phyloP scores from a whole-genome alignment of 2,797 vertebrate genomes.

The Rhadinocentrus ornatus region DNA sequence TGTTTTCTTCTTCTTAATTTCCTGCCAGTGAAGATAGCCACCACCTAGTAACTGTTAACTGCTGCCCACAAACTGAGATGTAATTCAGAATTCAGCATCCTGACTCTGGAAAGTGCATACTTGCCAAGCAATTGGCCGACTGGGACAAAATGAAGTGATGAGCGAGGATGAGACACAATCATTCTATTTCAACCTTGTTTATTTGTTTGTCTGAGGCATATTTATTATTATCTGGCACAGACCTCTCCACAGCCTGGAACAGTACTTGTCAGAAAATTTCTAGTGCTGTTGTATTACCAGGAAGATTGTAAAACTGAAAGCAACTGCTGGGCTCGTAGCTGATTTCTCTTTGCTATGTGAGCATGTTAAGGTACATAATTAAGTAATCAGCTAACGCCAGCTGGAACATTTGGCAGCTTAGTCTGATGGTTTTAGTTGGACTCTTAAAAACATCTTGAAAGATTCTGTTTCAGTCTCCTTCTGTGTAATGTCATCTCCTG shows the following conservation, averaged over 20 bases:
- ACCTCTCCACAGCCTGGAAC: constrained; percentile 21
- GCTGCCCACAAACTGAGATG: background rate
- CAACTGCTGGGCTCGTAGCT: constrained; percentile 50
- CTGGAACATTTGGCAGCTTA: constrained; percentile 76
- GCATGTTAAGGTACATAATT: constrained; percentile 81
- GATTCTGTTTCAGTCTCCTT: constrained; percentile 54
- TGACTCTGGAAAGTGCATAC: constrained; percentile 7
- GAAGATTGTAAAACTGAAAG: constrained; percentile 56
- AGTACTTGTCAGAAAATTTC: constrained; percentile 33
- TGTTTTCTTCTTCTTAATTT: background rate
- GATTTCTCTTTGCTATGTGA: constrained; percentile 57
- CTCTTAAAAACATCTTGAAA: constrained; percentile 74
- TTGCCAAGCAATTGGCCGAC: constrained; percentile 24
- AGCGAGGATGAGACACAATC: constrained; percentile 15
- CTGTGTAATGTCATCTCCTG: constrained; percentile 54
- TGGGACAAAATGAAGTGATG: constrained; percentile 17
- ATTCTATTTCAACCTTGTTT: constrained; percentile 14
- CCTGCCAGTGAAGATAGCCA: background rate
- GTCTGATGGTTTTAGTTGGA: constrained; percentile 57
- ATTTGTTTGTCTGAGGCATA: constrained; percentile 30
- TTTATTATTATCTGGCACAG: constrained; percentile 36
- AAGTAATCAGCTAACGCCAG: constrained; percentile 80
- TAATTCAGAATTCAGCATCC: constrained; percentile 11
- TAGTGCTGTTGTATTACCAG: constrained; percentile 43
- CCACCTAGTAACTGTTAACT: background rate